A percentile compares a stretch with the other conserved stretches of the same genome.
Conservation (phyloP, 1,140 invertebrate species). For the Drosophila murphyi region DNA sequence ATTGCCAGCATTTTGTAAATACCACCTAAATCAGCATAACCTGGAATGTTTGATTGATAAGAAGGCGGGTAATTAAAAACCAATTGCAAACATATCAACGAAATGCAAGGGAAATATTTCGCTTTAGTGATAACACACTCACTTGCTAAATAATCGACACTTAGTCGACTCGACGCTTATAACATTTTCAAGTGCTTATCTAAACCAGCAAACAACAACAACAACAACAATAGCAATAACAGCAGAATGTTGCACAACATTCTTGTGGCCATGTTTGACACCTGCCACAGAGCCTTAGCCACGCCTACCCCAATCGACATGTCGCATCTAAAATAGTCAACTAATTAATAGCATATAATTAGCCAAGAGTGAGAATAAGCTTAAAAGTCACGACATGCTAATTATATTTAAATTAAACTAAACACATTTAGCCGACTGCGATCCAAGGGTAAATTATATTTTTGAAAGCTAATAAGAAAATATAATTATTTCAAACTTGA, state of each 20-base stretch:
- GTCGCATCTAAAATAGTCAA: not conserved
- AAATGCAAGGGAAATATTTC: slow-evolving; percentile 2
- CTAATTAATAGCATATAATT: not conserved
- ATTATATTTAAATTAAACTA: not conserved
- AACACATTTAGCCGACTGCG: too few species aligned
- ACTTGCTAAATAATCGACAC: not conserved
- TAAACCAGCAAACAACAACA: slow-evolving; percentile 25
- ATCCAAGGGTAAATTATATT: not conserved
- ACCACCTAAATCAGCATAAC: too few species aligned
- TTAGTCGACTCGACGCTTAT: slow-evolving; percentile 39
- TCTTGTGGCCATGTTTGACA: slow-evolving; percentile 16
- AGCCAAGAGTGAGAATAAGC: not conserved
- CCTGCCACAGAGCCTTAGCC: not conserved
- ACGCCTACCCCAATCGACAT: not conserved
- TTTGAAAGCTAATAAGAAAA: too few species aligned
- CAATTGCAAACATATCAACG: slow-evolving; percentile 31
- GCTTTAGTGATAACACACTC: too few species aligned
- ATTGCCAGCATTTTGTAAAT: not conserved
- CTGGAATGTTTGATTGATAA: slow-evolving; percentile 17
- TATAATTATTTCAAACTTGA: too few species aligned
- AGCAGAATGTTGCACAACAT: slow-evolving; percentile 54
- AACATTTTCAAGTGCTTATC: slow-evolving; percentile 57
- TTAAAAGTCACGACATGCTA: slow-evolving; percentile 1
- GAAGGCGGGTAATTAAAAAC: slow-evolving; percentile 37
- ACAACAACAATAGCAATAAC: slow-evolving; percentile 10